Percentiles rank a stretch among this genome's conserved stretches.
Conservation (phyloP, 2,113 vertebrate genomes). For the Callocephalon fimbriatum region DNA sequence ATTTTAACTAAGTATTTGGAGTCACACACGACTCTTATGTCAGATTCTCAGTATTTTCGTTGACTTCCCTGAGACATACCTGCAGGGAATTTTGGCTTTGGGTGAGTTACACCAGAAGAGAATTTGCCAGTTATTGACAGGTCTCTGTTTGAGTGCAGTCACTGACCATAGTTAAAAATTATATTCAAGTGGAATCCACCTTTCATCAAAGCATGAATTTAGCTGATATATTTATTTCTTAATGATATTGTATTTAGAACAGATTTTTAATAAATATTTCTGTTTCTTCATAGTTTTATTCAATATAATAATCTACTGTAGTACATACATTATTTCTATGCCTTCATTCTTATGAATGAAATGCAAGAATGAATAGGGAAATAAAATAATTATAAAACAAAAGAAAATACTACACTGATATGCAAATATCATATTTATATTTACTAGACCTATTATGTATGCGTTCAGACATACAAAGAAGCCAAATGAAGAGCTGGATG, state of each 20-base stretch:
- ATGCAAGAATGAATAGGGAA: not conserved
- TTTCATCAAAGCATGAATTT: not conserved
- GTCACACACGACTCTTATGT: fast-evolving
- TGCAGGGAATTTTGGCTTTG: not conserved
- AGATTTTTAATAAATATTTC: not conserved
- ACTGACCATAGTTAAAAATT: not conserved
- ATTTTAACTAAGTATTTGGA: not conserved
- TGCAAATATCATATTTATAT: too few species aligned
- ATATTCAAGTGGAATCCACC: not conserved
- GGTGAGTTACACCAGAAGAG: not conserved
- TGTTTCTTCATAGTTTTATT: not conserved
- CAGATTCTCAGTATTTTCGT: not conserved
- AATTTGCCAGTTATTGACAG: not conserved
- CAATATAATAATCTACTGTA: not conserved
- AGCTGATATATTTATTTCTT: not conserved
- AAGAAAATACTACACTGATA: not conserved
- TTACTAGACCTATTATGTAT: not conserved
- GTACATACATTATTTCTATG: fast-evolving
- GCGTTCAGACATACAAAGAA: not conserved
- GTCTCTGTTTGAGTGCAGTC: not conserved
- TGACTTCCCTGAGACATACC: not conserved
- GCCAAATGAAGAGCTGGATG: not conserved
- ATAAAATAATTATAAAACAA: not conserved
- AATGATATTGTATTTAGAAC: not conserved
- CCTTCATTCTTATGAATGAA: not conserved